phyloP scores from a whole-genome alignment of 2,113 vertebrate species.

The Synodontis membranacea region DNA sequence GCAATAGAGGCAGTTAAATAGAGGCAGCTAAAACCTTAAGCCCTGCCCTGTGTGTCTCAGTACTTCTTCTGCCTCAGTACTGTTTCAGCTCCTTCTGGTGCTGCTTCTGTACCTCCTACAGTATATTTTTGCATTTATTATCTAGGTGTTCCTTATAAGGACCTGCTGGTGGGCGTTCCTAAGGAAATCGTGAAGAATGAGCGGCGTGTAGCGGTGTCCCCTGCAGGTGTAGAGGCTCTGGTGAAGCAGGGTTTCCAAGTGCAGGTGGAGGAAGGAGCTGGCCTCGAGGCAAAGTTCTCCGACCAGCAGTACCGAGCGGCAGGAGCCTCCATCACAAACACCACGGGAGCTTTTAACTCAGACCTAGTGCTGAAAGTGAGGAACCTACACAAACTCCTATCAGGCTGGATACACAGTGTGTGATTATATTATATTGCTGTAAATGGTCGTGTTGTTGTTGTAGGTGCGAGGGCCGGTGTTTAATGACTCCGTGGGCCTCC shows the following conservation, averaged over 20 bases:
- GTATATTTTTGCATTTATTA: slow-evolving; percentile 33
- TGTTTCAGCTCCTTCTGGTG: neutral
- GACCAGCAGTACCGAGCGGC: slow-evolving; percentile 69
- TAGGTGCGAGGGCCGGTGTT: slow-evolving; percentile 70
- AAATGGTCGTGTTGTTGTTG: neutral
- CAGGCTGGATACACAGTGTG: neutral
- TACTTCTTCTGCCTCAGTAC: neutral
- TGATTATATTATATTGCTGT: neutral
- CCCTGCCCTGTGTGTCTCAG: too few species aligned
- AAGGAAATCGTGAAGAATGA: slow-evolving; percentile 72
- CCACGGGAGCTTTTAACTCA: slow-evolving; percentile 65
- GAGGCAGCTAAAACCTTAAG: too few species aligned
- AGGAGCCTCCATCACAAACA: slow-evolving; percentile 65
- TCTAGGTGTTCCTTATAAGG: slow-evolving; percentile 66
- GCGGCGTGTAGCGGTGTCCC: slow-evolving; percentile 69
- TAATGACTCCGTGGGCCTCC: slow-evolving; percentile 71
- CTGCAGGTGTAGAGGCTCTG: slow-evolving; percentile 67
- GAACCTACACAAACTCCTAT: neutral
- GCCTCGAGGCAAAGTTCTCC: slow-evolving; percentile 72
- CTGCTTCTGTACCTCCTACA: neutral
- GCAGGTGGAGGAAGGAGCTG: slow-evolving; percentile 72
- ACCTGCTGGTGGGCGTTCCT: slow-evolving; percentile 71
- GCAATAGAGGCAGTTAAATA: neutral
- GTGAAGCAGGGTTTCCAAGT: slow-evolving; percentile 75
- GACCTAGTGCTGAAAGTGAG: slow-evolving; percentile 73